Evolutionary conservation across 2,113 vertebrate genomes (phyloP).

Genomic region (Cyanocitta stelleri): DNA sequence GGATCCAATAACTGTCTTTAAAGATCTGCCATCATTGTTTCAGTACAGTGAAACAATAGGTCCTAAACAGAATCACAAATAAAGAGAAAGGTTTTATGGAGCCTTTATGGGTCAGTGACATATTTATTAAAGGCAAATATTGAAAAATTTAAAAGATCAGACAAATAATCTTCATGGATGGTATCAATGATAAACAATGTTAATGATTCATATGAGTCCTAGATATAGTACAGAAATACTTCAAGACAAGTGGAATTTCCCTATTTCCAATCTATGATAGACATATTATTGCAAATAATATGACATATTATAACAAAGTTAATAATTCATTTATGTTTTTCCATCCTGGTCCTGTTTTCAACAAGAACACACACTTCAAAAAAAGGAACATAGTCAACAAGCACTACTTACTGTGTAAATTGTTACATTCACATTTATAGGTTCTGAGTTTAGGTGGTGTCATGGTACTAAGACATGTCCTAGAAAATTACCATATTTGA

Average conservation of each 20-base stretch:
- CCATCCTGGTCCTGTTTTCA: neutral
- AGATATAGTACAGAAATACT: neutral
- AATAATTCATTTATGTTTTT: neutral
- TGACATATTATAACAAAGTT: neutral
- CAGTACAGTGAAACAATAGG: neutral
- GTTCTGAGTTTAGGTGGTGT: neutral
- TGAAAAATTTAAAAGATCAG: neutral
- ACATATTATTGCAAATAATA: neutral
- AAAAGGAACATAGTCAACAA: slow-evolving; percentile 39
- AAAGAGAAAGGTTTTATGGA: neutral
- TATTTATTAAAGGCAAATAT: neutral
- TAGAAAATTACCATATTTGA: neutral
- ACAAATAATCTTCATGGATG: neutral
- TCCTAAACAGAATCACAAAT: neutral
- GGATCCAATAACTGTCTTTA: neutral
- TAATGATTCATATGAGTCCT: neutral
- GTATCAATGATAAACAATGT: neutral
- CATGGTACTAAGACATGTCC: slow-evolving; percentile 20
- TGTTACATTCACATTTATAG: neutral
- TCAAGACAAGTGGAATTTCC: neutral
- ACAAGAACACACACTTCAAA: neutral
- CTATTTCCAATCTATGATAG: neutral
- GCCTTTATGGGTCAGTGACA: neutral
- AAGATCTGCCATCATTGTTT: neutral
- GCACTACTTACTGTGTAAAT: neutral